Conservation (phyloP, 2,888 invertebrate genomes). For the Anarsia innoxiella region DNA sequence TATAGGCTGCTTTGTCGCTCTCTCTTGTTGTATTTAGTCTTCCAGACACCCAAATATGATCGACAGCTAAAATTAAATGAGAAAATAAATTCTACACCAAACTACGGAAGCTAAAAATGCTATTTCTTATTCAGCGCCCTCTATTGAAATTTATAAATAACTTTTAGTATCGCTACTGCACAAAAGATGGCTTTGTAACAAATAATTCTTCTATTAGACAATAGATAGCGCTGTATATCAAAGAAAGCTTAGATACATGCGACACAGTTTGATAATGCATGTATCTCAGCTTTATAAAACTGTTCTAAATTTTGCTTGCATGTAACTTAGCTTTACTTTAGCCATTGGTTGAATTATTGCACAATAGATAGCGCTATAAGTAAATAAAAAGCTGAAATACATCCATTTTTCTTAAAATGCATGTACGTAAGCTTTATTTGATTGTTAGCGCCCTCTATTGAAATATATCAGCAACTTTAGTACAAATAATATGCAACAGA, state of each 20-base stretch:
- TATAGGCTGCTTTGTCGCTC: slow-evolving; percentile 31
- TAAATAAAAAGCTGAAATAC: too few relatives aligned
- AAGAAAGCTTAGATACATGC: too few relatives aligned
- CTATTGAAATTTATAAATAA: background rate
- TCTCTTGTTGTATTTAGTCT: slow-evolving; percentile 50
- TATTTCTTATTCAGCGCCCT: background rate
- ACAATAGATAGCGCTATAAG: too few relatives aligned
- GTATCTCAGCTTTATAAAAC: too few relatives aligned
- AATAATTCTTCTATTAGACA: slow-evolving; percentile 5
- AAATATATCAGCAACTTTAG: background rate
- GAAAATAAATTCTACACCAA: background rate
- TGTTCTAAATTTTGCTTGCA: too few relatives aligned
- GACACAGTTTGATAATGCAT: too few relatives aligned
- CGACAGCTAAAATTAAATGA: slow-evolving; percentile 39
- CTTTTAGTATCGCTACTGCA: background rate
- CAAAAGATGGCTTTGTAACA: slow-evolving; percentile 8
- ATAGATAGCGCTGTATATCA: too few relatives aligned
- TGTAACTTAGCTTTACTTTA: too few relatives aligned
- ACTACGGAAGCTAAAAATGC: background rate
- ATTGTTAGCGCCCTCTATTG: slow-evolving; percentile 17
- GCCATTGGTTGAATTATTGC: too few relatives aligned
- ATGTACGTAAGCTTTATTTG: too few relatives aligned
- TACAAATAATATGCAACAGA: background rate
- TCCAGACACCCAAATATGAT: slow-evolving; percentile 62
- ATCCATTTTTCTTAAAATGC: too few relatives aligned